phyloP scores from a whole-genome alignment of 2,888 invertebrate genomes.

The Euzetes globulus region DNA sequence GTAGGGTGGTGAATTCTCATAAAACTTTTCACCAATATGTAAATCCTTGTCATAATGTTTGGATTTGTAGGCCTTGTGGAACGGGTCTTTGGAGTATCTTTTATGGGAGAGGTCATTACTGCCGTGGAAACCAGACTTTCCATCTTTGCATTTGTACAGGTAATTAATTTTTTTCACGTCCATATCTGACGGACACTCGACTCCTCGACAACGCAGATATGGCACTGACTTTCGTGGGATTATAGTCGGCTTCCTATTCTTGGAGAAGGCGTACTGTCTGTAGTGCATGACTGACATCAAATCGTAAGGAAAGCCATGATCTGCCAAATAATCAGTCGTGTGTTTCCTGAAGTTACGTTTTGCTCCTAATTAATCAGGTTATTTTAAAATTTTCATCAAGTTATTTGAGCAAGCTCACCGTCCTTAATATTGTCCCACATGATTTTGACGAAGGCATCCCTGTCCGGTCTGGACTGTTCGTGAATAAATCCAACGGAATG shows the following conservation, averaged over 20 bases:
- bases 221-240: slow-evolving; percentile 31
- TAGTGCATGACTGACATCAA: slow-evolving; percentile 39
- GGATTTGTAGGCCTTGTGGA: neutral
- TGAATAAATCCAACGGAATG: slow-evolving; percentile 75
- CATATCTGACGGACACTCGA: slow-evolving; percentile 35
- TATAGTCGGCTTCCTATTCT: slow-evolving; percentile 38
- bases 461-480: slow-evolving; percentile 68
- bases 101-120: neutral
- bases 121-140: neutral
- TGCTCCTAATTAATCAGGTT: slow-evolving; percentile 48
- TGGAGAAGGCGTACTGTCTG: slow-evolving; percentile 37
- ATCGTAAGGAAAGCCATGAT: slow-evolving; percentile 56
- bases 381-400: neutral
- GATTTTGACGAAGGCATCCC: slow-evolving; percentile 67
- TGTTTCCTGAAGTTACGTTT: slow-evolving; percentile 52
- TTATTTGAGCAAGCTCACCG: slow-evolving; percentile 48
- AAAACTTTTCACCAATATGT: neutral
- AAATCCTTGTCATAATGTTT: neutral
- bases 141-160: slow-evolving; percentile 38
- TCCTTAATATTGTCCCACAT: slow-evolving; percentile 62
- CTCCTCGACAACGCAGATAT: slow-evolving; percentile 34
- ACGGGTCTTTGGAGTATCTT: neutral
- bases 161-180: slow-evolving; percentile 40
- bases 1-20: neutral
- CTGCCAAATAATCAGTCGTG: slow-evolving; percentile 47